Percentiles rank a stretch among this genome's conserved stretches.
These are phyloP conservation scores for Lutraria rhynchaena DNA, from an alignment of 1,140 invertebrate species.

Conservation along the genomic window DNA sequence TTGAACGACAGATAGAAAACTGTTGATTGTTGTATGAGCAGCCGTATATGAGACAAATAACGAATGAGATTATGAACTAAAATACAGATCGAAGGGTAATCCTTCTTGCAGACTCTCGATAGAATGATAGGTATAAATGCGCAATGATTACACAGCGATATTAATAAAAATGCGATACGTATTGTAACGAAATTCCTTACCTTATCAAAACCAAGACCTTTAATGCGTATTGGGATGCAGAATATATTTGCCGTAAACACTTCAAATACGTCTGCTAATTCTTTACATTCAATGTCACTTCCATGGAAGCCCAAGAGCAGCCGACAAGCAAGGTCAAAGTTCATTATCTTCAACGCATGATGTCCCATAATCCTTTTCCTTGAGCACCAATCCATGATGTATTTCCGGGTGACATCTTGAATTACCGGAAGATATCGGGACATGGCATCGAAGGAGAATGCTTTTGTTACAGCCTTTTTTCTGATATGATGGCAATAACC, in stretches of 20 bases:
- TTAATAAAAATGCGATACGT: no score
- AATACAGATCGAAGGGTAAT: no score
- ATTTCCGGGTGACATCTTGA: conserved; percentile 62
- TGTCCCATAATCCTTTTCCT: conserved; percentile 65
- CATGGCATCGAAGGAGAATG: conserved; percentile 72
- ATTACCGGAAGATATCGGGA: conserved; percentile 66
- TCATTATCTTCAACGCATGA: conserved; percentile 69
- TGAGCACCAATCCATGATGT: conserved; percentile 68
- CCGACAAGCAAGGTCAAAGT: conserved; percentile 68
- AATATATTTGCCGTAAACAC: conserved; percentile 64
- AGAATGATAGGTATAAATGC: no score
- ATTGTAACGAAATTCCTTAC: no score
- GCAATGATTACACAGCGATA: no score
- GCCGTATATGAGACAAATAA: no score
- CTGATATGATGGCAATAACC: conserved; percentile 66
- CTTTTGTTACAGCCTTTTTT: conserved; percentile 67
- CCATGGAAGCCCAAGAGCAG: conserved; percentile 70
- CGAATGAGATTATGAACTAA: no score
- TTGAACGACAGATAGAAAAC: no score
- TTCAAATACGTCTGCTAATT: conserved; percentile 65
- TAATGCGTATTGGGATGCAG: conserved; percentile 60
- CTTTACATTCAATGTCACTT: conserved; percentile 43
- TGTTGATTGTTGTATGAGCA: no score
- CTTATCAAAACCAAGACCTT: conserved; percentile 66
- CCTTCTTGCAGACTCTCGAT: no score